Base-by-base conservation (phyloP, 2,113 vertebrate genomes). In the Corythaixoides concolor region DNA sequence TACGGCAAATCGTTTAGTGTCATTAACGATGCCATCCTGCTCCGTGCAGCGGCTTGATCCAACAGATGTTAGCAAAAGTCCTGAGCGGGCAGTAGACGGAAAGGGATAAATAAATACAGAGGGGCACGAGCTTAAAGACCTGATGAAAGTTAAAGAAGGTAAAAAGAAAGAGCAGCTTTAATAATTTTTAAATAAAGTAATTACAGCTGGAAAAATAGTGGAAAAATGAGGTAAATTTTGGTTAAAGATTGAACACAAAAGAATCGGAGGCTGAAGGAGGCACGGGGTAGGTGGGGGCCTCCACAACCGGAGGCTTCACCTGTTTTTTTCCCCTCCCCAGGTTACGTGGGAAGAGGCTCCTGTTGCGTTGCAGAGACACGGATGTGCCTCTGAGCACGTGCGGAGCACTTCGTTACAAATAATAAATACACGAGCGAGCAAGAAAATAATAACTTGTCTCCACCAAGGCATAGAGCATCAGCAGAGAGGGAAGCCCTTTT, bases 351-450 rank as follows among this genome's bases (percentile, higher is more conserved):
- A 43, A 53, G 53, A 35, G 63, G n/a, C 11, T 30, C 62, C 52
- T 1, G 12, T 5, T 17, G 49, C 8, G 60, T 24, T 6, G 37
- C 35, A 26, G 53, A 41, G 43, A 28, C 64, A 52, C 41, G 8
- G 21, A 3, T 0, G 5, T 26, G 73, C 15, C 43, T 8, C 35
- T 4, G 35, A 10, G 37, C 1, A 15, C 0, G 3, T 3, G 22
- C 9, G 5, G 30, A 33, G 58, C n/a, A 2, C 30, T 33, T 41
- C 2, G 0, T 6, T 13, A 8, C 2, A 26, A 47, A n/a, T 26
- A 45, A 58, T 2, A 27, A 77, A 39, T 21, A 49, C 35, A 20
- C 26, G 27, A 15, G 8, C 3, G 7, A 67, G 55, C 23, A 3
- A 24, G 52, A 52, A 35, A 50, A 53, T 1, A 8, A 43, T n/a